Conservation (phyloP, 2,797 vertebrate genomes). For the Octomys mimax region DNA sequence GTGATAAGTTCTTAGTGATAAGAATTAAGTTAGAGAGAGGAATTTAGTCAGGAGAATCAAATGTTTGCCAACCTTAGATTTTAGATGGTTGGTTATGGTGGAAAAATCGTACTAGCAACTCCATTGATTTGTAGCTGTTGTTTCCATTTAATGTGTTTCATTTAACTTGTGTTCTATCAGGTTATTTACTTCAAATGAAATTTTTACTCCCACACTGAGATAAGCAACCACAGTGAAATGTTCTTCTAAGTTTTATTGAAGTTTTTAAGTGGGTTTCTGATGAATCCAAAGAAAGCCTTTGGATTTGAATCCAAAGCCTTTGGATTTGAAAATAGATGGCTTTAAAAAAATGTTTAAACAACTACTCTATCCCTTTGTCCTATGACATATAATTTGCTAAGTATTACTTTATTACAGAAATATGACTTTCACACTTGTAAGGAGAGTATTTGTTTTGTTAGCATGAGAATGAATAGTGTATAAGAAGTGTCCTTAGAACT, state of each 20-base stretch:
- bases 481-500: neutral
- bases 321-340: neutral
- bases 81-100: neutral
- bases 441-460: conserved; percentile 46
- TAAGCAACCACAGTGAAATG: neutral
- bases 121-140: neutral
- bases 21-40: neutral
- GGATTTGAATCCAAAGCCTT: conserved; percentile 45
- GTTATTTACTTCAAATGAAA: conserved; percentile 41
- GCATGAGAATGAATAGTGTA: neutral
- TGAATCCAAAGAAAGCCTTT: conserved; percentile 56
- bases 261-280: conserved; percentile 45
- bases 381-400: conserved; percentile 25
- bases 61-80: neutral
- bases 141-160: neutral
- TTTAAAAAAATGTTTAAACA: neutral
- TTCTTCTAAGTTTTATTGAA: conserved; percentile 32
- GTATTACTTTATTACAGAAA: conserved; percentile 40
- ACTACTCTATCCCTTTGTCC: neutral
- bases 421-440: neutral
- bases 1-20: conserved; percentile 1
- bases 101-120: neutral
- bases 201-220: conserved; percentile 25
- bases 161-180: neutral
- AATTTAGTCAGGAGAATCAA: conserved; percentile 18